Evolutionary conservation across 1,140 invertebrate genomes (phyloP).

Genomic region (Dendrolimus punctatus): DNA sequence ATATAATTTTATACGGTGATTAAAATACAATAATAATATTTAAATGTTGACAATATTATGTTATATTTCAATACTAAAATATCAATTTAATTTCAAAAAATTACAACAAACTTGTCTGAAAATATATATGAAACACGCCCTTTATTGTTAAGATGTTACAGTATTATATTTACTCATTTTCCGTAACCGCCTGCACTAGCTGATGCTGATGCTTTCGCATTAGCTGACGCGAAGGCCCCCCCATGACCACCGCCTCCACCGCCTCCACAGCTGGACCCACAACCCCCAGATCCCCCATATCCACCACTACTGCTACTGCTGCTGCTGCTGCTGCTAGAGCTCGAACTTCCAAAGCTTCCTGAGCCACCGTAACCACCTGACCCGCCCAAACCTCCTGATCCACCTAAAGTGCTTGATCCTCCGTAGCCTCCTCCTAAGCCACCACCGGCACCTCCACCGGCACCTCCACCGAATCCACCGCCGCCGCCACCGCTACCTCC

Average conservation of each 20-base stretch:
- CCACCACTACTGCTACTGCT: constrained; percentile 13
- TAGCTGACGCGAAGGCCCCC: constrained; percentile 32
- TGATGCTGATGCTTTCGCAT: constrained; percentile 34
- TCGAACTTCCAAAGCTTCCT: constrained; percentile 15
- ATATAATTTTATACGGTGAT: too few species aligned
- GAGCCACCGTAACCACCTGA: constrained; percentile 15
- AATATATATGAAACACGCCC: too few species aligned
- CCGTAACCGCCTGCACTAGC: constrained; percentile 42
- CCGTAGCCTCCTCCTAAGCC: constrained; percentile 8
- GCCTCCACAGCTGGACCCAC: constrained; percentile 13
- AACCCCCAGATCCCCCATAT: constrained; percentile 1
- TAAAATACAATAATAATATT: too few species aligned
- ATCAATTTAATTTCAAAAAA: too few species aligned
- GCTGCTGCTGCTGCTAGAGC: constrained; percentile 10
- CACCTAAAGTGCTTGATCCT: constrained; percentile 10
- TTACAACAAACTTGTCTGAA: too few species aligned
- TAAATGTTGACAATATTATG: too few species aligned
- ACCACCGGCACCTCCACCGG: constrained; percentile 14
- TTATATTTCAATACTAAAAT: too few species aligned
- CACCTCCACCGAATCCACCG: constrained; percentile 15
- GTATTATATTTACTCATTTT: not conserved
- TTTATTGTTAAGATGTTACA: not conserved
- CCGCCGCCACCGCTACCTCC: constrained; percentile 16
- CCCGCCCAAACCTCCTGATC: constrained; percentile 18
- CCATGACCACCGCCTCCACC: constrained; percentile 24